phyloP scores from a whole-genome alignment of 2,888 invertebrate genomes.

The Platycheirus rosarum region DNA sequence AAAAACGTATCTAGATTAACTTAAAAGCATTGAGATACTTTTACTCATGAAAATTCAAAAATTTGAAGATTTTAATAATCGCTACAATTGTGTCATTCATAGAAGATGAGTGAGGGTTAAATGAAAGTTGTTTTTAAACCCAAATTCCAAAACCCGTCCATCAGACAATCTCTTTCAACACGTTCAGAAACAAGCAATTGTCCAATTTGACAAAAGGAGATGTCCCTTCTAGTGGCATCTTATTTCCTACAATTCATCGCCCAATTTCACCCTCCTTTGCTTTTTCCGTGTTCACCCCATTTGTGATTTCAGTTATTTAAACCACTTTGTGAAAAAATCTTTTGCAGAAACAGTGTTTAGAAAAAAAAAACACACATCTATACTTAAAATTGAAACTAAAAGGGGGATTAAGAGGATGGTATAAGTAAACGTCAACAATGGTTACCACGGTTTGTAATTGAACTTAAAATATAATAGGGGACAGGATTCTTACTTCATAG shows the following conservation, averaged over 20 bases:
- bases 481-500: too few species aligned
- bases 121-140: too few species aligned
- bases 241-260: conserved; percentile 38
- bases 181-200: conserved; percentile 29
- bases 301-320: conserved; percentile 52
- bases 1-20: too few species aligned
- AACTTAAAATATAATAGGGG: conserved; percentile 19
- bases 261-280: conserved; percentile 16
- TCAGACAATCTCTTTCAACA: conserved; percentile 45
- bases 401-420: conserved; percentile 20
- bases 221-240: conserved; percentile 28
- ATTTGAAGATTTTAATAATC: too few species aligned
- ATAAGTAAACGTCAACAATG: conserved; percentile 49
- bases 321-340: conserved; percentile 46
- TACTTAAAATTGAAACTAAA: conserved; percentile 15
- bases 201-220: conserved; percentile 13
- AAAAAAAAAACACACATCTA: conserved; percentile 18
- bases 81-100: too few species aligned
- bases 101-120: too few species aligned
- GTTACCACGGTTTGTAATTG: conserved; percentile 52
- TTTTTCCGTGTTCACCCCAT: conserved; percentile 59
- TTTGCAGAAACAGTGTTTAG: conserved; percentile 19
- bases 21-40: too few species aligned
- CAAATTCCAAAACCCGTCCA: too few species aligned
- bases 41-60: too few species aligned